Conservation (phyloP, 2,113 vertebrate species). For the Psittacula cyanocephala region DNA sequence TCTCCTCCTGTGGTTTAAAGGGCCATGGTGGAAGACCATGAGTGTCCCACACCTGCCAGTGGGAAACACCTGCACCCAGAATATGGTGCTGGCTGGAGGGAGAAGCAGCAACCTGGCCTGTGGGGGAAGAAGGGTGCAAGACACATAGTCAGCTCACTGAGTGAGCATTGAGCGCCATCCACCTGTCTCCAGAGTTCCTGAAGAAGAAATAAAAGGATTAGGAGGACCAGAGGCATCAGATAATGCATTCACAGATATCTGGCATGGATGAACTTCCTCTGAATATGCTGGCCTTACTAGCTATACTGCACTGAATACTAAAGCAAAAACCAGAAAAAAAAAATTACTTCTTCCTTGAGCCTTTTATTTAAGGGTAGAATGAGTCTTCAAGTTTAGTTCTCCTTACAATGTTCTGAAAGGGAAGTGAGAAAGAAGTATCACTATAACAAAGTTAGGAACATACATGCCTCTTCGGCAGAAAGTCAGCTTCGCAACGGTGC, state of each 20-base stretch:
- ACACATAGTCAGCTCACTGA: accelerated
- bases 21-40: not conserved
- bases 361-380: not conserved
- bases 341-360: not conserved
- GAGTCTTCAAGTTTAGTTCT: not conserved
- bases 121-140: not conserved
- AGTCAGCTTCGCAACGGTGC: too few species aligned
- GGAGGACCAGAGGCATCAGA: not conserved
- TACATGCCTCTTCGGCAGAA: too few species aligned
- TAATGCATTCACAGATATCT: not conserved
- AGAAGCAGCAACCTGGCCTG: not conserved
- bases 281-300: not conserved
- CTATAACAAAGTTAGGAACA: not conserved
- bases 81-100: not conserved
- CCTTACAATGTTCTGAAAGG: not conserved
- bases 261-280: not conserved
- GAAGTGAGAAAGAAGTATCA: not conserved
- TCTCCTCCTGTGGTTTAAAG: not conserved
- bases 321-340: not conserved
- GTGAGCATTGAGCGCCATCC: not conserved
- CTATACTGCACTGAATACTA: not conserved
- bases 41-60: not conserved
- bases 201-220: not conserved
- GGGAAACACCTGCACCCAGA: not conserved
- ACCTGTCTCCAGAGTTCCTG: not conserved